Base-by-base conservation (phyloP, 2,113 vertebrate genomes). In the Bubo blakistoni region DNA sequence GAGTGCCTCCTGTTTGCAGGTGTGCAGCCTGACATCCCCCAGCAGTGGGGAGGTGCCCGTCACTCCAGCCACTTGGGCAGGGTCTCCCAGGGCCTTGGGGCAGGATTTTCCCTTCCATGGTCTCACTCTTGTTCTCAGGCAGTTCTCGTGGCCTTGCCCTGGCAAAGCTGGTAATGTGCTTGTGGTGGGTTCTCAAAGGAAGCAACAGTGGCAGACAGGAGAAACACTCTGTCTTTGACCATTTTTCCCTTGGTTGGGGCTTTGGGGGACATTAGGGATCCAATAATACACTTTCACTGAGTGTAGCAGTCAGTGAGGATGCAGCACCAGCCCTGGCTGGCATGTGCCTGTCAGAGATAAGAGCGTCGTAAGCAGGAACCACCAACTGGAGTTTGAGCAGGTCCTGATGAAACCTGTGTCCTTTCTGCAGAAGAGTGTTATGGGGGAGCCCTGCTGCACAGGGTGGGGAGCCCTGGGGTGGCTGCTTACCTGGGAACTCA, bases 341-440 rank as follows among this genome's bases (percentile, higher is more conserved):
- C 15, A 25, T 0, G 0, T 36, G 16, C 22, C 21, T 30, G 20
- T 38, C 19, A 58, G 71, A 62, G 27, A 30, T 10, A 67, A 32
- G 9, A 57, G 22, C 30, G 21, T 9, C 0, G 2, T 19, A 40
- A 46, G n/a, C 34, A 72, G 55, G 55, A 92, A 26, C 16, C 30
- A 73, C 16, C 20, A 61, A 3, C 29, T 29, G 36, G 11, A 17
- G 2, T 46, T n/a, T 9, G 10, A 52, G 46, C 10, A 47, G 30
- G 21, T 81, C 25, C 25, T 51, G 26, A 40, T 12, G 61, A 69
- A 83, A n/a, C 19, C 7, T n/a, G 4, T 20, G 32, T 72, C 5
- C 13, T n/a, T 36, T 4, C 51, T 59, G 32, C 24, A 52, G 24
- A 6, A 63, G 3, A 62, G 5, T 10, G 21, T 38, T 80, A 1